These are phyloP conservation scores for Pachypsylla venusta DNA, from an alignment of 1,140 invertebrate species.

Conservation along the genomic window DNA sequence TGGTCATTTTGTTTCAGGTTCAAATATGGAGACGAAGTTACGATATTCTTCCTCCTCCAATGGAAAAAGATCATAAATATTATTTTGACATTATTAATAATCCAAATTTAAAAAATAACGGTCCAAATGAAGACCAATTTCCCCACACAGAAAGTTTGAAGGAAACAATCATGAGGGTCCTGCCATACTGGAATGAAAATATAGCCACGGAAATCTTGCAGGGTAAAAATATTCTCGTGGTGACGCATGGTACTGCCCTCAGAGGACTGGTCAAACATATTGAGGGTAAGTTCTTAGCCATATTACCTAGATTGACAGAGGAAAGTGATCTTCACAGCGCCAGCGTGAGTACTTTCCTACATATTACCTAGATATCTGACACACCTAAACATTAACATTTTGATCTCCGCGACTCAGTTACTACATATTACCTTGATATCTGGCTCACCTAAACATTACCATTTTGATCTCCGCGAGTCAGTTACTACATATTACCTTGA, in stretches of 20 bases:
- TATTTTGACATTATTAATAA: conserved; percentile 47
- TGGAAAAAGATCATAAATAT: conserved; percentile 66
- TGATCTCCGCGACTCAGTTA: too few species aligned
- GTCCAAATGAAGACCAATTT: conserved; percentile 32
- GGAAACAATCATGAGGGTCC: conserved; percentile 40
- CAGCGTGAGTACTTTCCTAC: too few species aligned
- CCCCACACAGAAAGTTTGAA: conserved; percentile 51
- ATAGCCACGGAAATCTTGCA: conserved; percentile 46
- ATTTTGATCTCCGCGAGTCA: too few species aligned
- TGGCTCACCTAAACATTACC: too few species aligned
- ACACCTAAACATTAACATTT: too few species aligned
- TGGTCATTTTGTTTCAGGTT: conserved; percentile 24
- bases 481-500: too few species aligned
- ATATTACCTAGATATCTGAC: too few species aligned
- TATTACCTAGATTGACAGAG: too few species aligned
- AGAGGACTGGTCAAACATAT: conserved; percentile 53
- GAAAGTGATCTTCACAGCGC: too few species aligned
- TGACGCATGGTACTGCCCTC: conserved; percentile 54
- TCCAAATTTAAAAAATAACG: conserved; percentile 29
- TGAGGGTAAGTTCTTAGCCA: conserved; percentile 39
- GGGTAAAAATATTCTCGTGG: conserved; percentile 44
- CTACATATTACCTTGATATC: too few species aligned
- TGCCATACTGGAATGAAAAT: conserved; percentile 49
- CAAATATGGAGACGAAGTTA: conserved; percentile 76
- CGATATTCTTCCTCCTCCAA: conserved; percentile 76